These are phyloP conservation scores for Andrena haemorrhoa DNA, from an alignment of 2,888 invertebrate species.

Conservation along the genomic window DNA sequence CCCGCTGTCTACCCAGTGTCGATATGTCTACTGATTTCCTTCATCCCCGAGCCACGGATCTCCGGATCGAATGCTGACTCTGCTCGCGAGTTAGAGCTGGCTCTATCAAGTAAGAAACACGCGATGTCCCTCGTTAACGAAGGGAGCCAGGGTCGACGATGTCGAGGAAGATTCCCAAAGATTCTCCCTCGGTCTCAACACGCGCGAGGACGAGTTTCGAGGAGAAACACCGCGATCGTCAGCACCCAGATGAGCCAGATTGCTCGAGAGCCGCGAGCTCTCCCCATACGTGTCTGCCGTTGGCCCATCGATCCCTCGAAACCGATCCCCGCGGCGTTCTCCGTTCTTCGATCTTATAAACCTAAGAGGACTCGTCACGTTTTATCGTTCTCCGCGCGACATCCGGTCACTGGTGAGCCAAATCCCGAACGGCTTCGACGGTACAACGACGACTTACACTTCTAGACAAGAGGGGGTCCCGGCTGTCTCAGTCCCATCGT, in stretches of 20 bases:
- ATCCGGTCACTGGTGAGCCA: slow-evolving; percentile 45
- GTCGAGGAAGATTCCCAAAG: slow-evolving; percentile 24
- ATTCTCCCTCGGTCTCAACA: slow-evolving; percentile 25
- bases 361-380: slow-evolving; percentile 63
- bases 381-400: slow-evolving; percentile 50
- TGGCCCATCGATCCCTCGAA: slow-evolving; percentile 32
- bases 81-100: slow-evolving; percentile 1
- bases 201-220: slow-evolving; percentile 46
- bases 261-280: no score
- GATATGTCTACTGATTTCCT: slow-evolving; percentile 61
- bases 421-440: slow-evolving; percentile 50
- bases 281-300: no score
- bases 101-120: slow-evolving; percentile 6
- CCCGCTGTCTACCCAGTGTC: slow-evolving; percentile 37
- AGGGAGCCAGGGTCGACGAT: slow-evolving; percentile 44
- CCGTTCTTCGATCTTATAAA: slow-evolving; percentile 32
- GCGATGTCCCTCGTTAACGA: slow-evolving; percentile 46
- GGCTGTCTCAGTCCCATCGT: slow-evolving; percentile 67
- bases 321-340: slow-evolving; percentile 24
- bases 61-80: slow-evolving; percentile 3
- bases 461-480: slow-evolving; percentile 70
- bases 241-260: no score
- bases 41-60: slow-evolving; percentile 15
- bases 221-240: not conserved
- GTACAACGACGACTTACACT: slow-evolving; percentile 64